Percentiles rank a stretch among this genome's conserved stretches.
Evolutionary conservation across 1,140 invertebrate genomes (phyloP).

Genomic region (Catajapyx aquilonaris): DNA sequence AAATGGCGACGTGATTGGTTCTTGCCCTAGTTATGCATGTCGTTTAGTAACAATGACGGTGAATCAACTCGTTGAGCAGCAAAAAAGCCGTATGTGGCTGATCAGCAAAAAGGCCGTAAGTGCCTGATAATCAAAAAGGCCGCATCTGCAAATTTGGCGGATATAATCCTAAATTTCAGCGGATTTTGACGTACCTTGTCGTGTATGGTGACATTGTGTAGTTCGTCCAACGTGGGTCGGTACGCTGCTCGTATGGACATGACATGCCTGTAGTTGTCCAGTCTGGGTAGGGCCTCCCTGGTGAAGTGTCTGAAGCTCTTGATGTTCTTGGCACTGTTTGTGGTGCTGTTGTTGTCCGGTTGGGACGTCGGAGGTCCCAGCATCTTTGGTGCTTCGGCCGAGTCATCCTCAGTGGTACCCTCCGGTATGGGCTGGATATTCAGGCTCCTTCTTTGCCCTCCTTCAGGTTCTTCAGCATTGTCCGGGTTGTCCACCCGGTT

Average conservation of each 20-base stretch:
- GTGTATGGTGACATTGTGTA: slow-evolving; percentile 64
- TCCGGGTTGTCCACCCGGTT: slow-evolving; percentile 29
- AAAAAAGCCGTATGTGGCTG: too few species aligned
- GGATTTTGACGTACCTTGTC: too few species aligned
- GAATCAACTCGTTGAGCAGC: too few species aligned
- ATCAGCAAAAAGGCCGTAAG: too few species aligned
- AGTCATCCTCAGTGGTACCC: slow-evolving; percentile 12
- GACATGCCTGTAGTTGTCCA: slow-evolving; percentile 88
- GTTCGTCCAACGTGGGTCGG: slow-evolving; percentile 74
- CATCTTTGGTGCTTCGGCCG: slow-evolving; percentile 14
- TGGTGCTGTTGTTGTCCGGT: slow-evolving; percentile 29
- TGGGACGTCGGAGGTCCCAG: slow-evolving; percentile 18
- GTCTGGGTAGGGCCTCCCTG: slow-evolving; percentile 65
- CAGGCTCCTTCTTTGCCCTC: slow-evolving; percentile 20
- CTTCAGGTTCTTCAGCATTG: slow-evolving; percentile 18
- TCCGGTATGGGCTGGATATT: slow-evolving; percentile 14
- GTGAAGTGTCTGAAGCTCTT: slow-evolving; percentile 75
- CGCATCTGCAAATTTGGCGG: too few species aligned
- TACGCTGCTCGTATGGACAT: slow-evolving; percentile 74
- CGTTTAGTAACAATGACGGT: too few species aligned
- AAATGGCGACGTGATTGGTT: too few species aligned
- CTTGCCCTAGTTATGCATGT: too few species aligned
- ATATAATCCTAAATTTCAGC: too few species aligned
- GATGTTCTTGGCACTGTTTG: slow-evolving; percentile 26
- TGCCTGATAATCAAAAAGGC: too few species aligned